Evolutionary conservation across 2,888 invertebrate species (phyloP).

Genomic region (Agelastica alni): DNA sequence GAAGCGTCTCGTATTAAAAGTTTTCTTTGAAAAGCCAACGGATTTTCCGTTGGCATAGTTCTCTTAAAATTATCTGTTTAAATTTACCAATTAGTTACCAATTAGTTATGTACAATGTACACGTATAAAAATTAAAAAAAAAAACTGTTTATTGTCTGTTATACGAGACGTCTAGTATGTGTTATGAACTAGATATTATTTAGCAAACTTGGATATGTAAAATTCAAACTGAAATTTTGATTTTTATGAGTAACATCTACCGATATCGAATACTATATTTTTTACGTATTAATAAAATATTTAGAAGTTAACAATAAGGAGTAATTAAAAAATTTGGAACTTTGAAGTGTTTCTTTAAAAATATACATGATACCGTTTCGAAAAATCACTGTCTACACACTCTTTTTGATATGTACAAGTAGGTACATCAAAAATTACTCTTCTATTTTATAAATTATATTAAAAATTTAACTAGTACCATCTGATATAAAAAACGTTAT

Average conservation of each 20-base stretch:
- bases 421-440: conserved; percentile 53
- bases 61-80: too few species aligned
- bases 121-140: conserved; percentile 2
- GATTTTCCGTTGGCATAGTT: too few species aligned
- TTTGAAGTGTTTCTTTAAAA: conserved; percentile 31
- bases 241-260: neutral
- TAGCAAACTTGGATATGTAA: conserved; percentile 13
- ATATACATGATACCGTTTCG: conserved; percentile 36
- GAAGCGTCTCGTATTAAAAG: too few species aligned
- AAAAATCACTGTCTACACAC: conserved; percentile 35
- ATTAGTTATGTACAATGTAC: conserved; percentile 8
- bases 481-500: conserved; percentile 39
- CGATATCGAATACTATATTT: neutral
- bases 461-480: conserved; percentile 52
- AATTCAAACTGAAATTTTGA: neutral
- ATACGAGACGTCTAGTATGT: neutral
- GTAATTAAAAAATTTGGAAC: conserved; percentile 21
- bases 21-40: too few species aligned
- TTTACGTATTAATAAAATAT: neutral
- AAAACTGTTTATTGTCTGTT: conserved; percentile 14
- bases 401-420: conserved; percentile 46
- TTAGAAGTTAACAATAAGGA: conserved; percentile 4
- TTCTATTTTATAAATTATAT: conserved; percentile 53
- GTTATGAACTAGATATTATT: too few species aligned
- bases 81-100: too few species aligned